Conservation (phyloP, 2,797 vertebrate species). For the Yasuhikotakia modesta region DNA sequence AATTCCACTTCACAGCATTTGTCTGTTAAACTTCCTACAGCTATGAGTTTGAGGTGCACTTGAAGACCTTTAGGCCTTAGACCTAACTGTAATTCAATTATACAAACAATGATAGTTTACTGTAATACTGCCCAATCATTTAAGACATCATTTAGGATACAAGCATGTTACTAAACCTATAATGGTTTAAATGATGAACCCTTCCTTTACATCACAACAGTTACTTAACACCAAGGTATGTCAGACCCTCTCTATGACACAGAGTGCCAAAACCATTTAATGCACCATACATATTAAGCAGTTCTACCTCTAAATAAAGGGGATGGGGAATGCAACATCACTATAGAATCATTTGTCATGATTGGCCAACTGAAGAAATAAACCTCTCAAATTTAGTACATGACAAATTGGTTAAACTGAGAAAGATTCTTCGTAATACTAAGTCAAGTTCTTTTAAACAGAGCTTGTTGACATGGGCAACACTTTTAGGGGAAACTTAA, state of each 20-base stretch:
- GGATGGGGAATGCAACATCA: not conserved
- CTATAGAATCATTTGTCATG: too few relatives aligned
- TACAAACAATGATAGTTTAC: not conserved
- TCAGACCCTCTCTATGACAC: slow-evolving; percentile 24
- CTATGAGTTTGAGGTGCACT: not conserved
- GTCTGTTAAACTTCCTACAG: not conserved
- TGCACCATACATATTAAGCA: slow-evolving; percentile 14
- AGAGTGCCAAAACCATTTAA: slow-evolving; percentile 1
- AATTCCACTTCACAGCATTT: slow-evolving; percentile 10
- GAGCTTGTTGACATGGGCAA: not conserved
- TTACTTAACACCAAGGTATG: not conserved
- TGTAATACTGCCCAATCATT: not conserved
- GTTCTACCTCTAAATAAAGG: slow-evolving; percentile 6
- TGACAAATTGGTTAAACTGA: slow-evolving; percentile 1
- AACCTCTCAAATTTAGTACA: not conserved
- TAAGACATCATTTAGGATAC: not conserved
- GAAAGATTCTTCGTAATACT: slow-evolving; percentile 3
- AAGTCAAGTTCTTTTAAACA: slow-evolving; percentile 19
- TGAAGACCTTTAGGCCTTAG: not conserved
- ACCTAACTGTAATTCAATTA: not conserved
- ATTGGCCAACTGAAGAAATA: not conserved
- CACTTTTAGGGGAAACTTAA: not conserved
- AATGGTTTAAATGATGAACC: slow-evolving; percentile 1
- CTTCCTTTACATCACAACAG: slow-evolving; percentile 15
- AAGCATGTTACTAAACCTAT: not conserved